Evolutionary conservation across 2,113 vertebrate species (phyloP).

Genomic region (Oenanthe melanoleuca): DNA sequence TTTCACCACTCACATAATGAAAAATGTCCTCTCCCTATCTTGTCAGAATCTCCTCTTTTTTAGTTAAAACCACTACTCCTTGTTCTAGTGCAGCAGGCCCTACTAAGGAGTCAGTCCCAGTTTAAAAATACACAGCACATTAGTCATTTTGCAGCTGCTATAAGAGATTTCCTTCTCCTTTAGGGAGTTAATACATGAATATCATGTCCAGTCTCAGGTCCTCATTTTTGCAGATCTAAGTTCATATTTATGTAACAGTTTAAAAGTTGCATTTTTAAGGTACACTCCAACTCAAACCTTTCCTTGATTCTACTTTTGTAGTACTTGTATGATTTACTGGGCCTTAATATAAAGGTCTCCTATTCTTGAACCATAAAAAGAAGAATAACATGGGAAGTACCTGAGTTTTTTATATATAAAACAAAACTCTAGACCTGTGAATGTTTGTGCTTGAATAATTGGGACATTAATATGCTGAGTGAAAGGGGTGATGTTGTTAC

Average conservation of each 20-base stretch:
- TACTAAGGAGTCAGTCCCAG: not conserved
- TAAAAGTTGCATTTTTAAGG: not conserved
- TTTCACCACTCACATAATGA: not conserved
- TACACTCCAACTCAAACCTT: not conserved
- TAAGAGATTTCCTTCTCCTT: not conserved
- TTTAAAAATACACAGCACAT: not conserved
- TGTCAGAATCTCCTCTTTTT: not conserved
- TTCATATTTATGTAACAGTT: not conserved
- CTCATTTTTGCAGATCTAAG: not conserved
- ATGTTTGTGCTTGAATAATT: not conserved
- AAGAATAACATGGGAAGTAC: not conserved
- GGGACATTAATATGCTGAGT: not conserved
- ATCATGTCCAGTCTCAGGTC: not conserved
- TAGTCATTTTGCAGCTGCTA: not conserved
- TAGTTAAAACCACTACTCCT: not conserved
- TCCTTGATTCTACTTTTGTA: not conserved
- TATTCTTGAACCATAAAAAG: not conserved
- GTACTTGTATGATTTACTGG: not conserved
- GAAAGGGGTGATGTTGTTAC: not conserved
- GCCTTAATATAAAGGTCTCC: not conserved
- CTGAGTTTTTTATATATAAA: not conserved
- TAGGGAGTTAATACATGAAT: accelerated
- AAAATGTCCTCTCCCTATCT: not conserved
- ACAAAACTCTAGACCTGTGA: no score
- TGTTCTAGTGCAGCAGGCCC: not conserved